Conservation (phyloP, 2,797 vertebrate genomes). For the Distichodus sexfasciatus region DNA sequence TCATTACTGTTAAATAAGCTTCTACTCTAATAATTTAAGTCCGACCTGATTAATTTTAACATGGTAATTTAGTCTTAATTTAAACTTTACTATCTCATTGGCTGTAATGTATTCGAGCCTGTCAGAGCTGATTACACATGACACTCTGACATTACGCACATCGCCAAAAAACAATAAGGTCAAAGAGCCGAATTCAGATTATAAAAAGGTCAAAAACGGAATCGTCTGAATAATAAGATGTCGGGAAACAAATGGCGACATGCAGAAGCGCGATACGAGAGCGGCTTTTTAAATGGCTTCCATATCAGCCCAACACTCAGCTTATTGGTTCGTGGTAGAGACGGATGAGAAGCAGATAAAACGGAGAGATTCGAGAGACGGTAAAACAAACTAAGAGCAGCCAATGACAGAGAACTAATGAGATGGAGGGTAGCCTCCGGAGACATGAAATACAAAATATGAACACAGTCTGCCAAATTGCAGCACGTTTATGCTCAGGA, state of each 20-base stretch:
- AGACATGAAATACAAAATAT: not conserved
- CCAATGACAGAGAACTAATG: not conserved
- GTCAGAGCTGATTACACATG: not conserved
- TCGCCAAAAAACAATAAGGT: not conserved
- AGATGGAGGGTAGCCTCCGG: not conserved
- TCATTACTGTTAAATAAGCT: too few relatives aligned
- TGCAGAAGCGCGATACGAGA: not conserved
- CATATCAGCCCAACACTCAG: not conserved
- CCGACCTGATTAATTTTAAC: too few relatives aligned
- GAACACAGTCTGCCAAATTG: not conserved
- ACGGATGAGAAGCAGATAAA: not conserved
- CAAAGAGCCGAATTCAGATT: not conserved
- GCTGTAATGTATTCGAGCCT: not conserved
- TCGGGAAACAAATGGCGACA: not conserved
- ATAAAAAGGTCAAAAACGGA: not conserved
- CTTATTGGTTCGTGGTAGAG: slow-evolving; percentile 7
- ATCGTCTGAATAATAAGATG: not conserved
- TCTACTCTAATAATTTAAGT: too few relatives aligned
- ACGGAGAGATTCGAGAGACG: not conserved
- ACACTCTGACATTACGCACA: not conserved
- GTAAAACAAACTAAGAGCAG: not conserved
- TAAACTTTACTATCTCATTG: too few relatives aligned
- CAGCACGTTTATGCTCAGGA: not conserved
- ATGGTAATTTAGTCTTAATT: too few relatives aligned
- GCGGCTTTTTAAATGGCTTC: slow-evolving; percentile 1